Conservation (phyloP, 2,888 invertebrate species). For the Pherbina coryleti region DNA sequence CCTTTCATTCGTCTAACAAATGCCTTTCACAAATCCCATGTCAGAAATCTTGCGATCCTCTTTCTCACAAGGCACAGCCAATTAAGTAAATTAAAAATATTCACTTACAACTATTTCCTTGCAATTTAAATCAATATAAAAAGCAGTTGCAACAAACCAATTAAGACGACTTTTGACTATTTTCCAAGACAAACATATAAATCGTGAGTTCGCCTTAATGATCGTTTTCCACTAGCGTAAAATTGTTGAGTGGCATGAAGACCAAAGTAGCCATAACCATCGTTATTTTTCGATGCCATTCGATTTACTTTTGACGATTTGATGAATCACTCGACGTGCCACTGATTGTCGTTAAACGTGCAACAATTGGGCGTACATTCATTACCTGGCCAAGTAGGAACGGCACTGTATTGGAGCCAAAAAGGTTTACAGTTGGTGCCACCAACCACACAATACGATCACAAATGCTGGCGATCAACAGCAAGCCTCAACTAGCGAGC, state of each 20-base stretch:
- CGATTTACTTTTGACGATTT: constrained; percentile 59
- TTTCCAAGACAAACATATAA: constrained; percentile 63
- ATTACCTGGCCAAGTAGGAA: constrained; percentile 47
- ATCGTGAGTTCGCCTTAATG: constrained; percentile 51
- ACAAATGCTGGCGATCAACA: constrained; percentile 44
- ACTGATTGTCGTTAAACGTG: constrained; percentile 64
- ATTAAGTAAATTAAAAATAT: constrained; percentile 41
- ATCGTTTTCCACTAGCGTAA: constrained; percentile 33
- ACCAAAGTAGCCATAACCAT: constrained; percentile 11
- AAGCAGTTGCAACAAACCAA: constrained; percentile 53
- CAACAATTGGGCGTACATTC: constrained; percentile 68
- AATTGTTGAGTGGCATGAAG: not conserved
- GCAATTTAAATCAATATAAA: constrained; percentile 46
- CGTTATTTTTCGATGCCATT: constrained; percentile 6
- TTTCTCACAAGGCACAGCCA: constrained; percentile 10
- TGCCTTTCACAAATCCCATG: not conserved
- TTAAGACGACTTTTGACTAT: constrained; percentile 62
- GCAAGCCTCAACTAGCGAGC: constrained; percentile 8
- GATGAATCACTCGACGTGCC: constrained; percentile 65
- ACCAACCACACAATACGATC: constrained; percentile 58
- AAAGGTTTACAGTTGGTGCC: constrained; percentile 52
- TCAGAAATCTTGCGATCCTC: not conserved
- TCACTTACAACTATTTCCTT: constrained; percentile 49
- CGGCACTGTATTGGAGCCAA: not conserved
- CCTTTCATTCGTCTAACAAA: not conserved